Conservation (phyloP, 2,113 vertebrate species). For the Guaruba guarouba region DNA sequence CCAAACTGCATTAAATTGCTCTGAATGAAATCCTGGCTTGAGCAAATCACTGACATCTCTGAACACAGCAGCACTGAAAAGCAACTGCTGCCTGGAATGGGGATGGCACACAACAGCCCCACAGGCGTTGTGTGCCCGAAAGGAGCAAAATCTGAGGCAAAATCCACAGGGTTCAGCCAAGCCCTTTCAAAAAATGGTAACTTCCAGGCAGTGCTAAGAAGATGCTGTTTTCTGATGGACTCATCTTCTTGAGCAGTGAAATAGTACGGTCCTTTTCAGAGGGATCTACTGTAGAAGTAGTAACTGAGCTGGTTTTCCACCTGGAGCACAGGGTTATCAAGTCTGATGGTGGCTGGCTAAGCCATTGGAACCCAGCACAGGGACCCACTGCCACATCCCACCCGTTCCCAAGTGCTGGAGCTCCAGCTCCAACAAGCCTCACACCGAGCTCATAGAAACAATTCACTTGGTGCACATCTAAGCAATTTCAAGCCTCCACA, state of each 20-base stretch:
- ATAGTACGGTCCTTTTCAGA: not conserved
- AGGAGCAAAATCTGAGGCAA: not conserved
- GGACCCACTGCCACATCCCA: not conserved
- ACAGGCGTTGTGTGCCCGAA: not conserved
- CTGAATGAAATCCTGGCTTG: not conserved
- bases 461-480: not conserved
- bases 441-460: not conserved
- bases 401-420: not conserved
- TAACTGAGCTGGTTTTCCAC: not conserved
- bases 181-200: not conserved
- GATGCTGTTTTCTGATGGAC: not conserved
- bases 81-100: not conserved
- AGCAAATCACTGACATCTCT: rapidly evolving
- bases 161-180: not conserved
- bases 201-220: not conserved
- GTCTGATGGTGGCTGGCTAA: not conserved
- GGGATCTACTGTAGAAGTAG: slow-evolving; percentile 16
- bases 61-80: not conserved
- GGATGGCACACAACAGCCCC: not conserved
- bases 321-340: not conserved
- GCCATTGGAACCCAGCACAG: not conserved
- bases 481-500: not conserved
- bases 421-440: not conserved
- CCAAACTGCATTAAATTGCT: not conserved
- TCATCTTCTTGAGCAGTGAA: not conserved